Conservation (phyloP, 2,797 vertebrate genomes). For the Acomys russatus region DNA sequence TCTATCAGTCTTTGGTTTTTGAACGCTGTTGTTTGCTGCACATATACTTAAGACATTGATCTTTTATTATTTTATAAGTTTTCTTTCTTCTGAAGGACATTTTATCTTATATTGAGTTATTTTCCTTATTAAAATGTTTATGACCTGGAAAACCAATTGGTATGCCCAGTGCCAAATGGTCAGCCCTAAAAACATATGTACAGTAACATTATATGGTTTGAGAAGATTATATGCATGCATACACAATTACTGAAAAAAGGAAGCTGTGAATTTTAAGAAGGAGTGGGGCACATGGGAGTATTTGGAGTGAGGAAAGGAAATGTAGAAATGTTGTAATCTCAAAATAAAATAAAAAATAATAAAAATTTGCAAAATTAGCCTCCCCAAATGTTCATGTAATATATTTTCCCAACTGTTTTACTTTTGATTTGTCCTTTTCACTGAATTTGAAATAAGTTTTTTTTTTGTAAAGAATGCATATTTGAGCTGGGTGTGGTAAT, state of each 20-base stretch:
- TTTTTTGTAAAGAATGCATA: not conserved
- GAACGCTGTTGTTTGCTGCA: not conserved
- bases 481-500: not conserved
- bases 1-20: not conserved
- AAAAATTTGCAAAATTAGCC: not conserved
- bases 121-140: not conserved
- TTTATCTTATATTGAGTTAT: not conserved
- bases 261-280: not conserved
- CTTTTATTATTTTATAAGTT: not conserved
- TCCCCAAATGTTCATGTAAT: not conserved
- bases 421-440: slow-evolving; percentile 1
- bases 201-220: not conserved
- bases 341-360: not conserved
- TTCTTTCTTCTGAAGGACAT: not conserved
- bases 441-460: not conserved
- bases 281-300: not conserved
- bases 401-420: slow-evolving; percentile 31
- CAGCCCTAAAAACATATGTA: not conserved
- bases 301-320: not conserved
- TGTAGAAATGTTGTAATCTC: not conserved
- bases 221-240: not conserved
- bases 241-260: not conserved
- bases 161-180: not conserved
- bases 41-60: not conserved
- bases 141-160: not conserved